Conservation (phyloP, 2,797 vertebrate species). For the Kryptolebias ocellatus region DNA sequence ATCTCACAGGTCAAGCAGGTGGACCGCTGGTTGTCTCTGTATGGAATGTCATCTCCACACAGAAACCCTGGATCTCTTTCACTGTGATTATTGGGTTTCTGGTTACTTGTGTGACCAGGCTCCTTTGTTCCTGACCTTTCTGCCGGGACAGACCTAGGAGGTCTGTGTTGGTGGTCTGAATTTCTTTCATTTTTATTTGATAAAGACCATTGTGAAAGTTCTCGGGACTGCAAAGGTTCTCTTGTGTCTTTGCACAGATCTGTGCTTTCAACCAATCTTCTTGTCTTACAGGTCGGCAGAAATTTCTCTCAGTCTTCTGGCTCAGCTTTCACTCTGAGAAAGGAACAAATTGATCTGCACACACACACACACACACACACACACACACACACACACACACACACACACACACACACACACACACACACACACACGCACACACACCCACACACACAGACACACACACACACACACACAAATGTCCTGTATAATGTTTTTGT, state of each 20-base stretch:
- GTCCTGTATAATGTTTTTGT: too few relatives aligned
- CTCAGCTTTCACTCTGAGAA: not conserved
- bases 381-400: too few relatives aligned
- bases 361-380: too few relatives aligned
- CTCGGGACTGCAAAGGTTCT: not conserved
- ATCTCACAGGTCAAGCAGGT: not conserved
- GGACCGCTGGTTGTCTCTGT: not conserved
- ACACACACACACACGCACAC: too few relatives aligned
- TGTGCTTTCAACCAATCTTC: not conserved
- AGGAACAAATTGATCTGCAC: not conserved
- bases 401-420: too few relatives aligned
- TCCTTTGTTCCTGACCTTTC: slow-evolving; percentile 1
- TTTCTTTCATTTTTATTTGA: not conserved
- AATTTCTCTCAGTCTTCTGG: not conserved
- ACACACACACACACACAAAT: too few relatives aligned
- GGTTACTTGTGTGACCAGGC: slow-evolving; percentile 10
- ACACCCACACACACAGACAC: too few relatives aligned
- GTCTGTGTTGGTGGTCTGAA: not conserved
- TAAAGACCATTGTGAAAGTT: not conserved
- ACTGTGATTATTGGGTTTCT: not conserved
- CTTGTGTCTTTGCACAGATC: not conserved
- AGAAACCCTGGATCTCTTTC: slow-evolving; percentile 12
- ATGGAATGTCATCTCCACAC: slow-evolving; percentile 1
- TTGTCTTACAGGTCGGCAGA: not conserved
- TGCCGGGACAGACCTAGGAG: not conserved